Evolutionary conservation across 1,140 invertebrate species (phyloP), one percentile per base, ranked within the genome.

Genomic region (Charaxes varanes): DNA sequence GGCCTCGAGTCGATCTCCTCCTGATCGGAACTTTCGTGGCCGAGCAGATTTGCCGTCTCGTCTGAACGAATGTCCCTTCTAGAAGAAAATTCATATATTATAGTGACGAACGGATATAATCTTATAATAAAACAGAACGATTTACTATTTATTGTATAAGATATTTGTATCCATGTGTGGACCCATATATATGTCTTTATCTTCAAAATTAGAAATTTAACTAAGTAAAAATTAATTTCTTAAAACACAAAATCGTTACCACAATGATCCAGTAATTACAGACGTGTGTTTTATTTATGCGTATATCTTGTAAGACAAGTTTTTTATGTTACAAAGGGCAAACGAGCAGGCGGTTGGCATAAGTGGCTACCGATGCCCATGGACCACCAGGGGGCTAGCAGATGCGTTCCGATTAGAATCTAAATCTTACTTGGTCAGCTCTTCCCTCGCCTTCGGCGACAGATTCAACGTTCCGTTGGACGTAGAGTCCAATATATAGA

Each of bases 391-490:
- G 10, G 13, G 13, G 24, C 2, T 3, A 4, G 13, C 6, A 12
- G 13, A 2, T 26, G 2, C 6, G 13, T 26, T 19, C n/a, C n/a
- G n/a, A n/a, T n/a, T n/a, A n/a, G n/a, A 32, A 37, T 41, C 13
- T 7, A 16, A 22, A 49, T 67, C 72, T 68, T 59, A 78, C 73
- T 40, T 30, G 52, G 70, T 68, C 1, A 62, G 40, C 14, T 57
- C 60, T 50, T 89, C 86, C 46, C 92, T 85, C 62, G 89, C 81
- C 19, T 57, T 70, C 2, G 92, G 90, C 6, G 92, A 91, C 90
- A 96, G 91, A 68, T 97, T 96, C 1, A 97, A 83, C 57, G 90
- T 87, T 42, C 94, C 94, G 53, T 88, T 87, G 5, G 77, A 85
- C 14, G 85, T 86, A 16, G 85, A 86, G 64, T 97, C 94, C 12